A percentile compares a stretch with the other conserved stretches of the same genome.
Evolutionary conservation across 2,888 invertebrate species (phyloP).

Genomic region (Pseudanteris insignis): DNA sequence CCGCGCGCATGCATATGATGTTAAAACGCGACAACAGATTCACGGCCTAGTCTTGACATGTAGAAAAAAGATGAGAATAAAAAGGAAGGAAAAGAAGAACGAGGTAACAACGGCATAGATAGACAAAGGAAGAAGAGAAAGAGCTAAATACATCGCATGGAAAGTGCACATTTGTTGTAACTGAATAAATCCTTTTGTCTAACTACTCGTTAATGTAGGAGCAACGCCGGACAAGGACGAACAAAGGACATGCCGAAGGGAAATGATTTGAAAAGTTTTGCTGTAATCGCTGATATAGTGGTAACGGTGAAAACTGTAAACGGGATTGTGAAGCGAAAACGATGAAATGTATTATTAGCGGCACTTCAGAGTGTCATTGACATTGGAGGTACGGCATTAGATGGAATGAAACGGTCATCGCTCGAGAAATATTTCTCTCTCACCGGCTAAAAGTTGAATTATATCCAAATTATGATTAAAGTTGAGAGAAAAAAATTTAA

Average conservation of each 20-base stretch:
- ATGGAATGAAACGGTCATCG: too few species aligned
- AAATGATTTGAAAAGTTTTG: conserved; percentile 5
- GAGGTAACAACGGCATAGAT: too few species aligned
- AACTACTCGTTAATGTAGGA: not conserved
- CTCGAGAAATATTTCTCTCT: too few species aligned
- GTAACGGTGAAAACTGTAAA: too few species aligned
- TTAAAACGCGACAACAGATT: conserved; percentile 7
- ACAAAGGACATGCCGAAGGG: not conserved
- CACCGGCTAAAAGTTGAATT: too few species aligned
- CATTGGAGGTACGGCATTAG: not conserved
- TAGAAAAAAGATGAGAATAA: too few species aligned
- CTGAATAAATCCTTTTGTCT: conserved; percentile 1
- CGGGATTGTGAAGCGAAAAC: not conserved
- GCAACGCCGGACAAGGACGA: too few species aligned
- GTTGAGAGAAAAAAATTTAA: too few species aligned
- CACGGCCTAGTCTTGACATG: too few species aligned
- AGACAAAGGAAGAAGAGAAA: not conserved
- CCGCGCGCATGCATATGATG: conserved; percentile 12
- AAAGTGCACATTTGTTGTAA: conserved; percentile 4
- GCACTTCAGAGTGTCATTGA: not conserved
- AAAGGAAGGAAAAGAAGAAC: too few species aligned
- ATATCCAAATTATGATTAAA: too few species aligned
- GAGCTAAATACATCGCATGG: conserved; percentile 2
- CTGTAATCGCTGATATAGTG: not conserved
- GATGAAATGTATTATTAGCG: not conserved